A percentile compares a stretch with the other conserved stretches of the same genome.
phyloP scores from a whole-genome alignment of 2,113 vertebrate species.

The Arvicanthis niloticus region DNA sequence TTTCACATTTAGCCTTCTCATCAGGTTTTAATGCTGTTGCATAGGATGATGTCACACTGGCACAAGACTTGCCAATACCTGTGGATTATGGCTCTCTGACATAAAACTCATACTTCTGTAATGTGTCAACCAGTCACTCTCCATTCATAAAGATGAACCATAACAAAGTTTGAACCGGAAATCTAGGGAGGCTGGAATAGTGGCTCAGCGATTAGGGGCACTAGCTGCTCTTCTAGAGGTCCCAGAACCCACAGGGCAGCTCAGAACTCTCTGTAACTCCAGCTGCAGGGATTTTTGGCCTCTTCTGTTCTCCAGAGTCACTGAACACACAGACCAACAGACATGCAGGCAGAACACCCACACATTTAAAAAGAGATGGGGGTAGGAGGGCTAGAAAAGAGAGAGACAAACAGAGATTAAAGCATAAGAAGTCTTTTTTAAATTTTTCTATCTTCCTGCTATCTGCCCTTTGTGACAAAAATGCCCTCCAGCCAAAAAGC shows the following conservation, averaged over 20 bases:
- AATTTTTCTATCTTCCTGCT: constrained; percentile 25
- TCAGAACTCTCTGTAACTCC: background rate
- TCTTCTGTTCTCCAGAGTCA: background rate
- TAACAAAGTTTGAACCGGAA: constrained; percentile 40
- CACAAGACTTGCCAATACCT: background rate
- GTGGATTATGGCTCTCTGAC: background rate
- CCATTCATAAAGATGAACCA: background rate
- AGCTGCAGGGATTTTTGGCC: background rate
- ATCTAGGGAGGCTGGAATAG: background rate
- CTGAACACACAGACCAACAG: too few species aligned
- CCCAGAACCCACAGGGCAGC: background rate
- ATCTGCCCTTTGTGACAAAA: constrained; percentile 10
- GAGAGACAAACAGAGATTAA: background rate
- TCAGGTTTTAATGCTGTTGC: background rate
- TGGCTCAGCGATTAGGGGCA: too few species aligned
- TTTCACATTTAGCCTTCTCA: background rate
- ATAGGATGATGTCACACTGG: background rate
- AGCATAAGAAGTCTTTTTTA: background rate
- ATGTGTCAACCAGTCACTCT: background rate
- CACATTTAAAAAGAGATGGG: background rate
- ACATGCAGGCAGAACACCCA: background rate
- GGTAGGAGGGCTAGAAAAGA: too few species aligned
- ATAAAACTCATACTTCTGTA: constrained; percentile 29
- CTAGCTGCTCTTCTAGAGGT: background rate
- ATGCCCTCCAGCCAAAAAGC: background rate